Evolutionary conservation across 1,140 invertebrate species (phyloP).

Genomic region (Ceratosolen solmsi): DNA sequence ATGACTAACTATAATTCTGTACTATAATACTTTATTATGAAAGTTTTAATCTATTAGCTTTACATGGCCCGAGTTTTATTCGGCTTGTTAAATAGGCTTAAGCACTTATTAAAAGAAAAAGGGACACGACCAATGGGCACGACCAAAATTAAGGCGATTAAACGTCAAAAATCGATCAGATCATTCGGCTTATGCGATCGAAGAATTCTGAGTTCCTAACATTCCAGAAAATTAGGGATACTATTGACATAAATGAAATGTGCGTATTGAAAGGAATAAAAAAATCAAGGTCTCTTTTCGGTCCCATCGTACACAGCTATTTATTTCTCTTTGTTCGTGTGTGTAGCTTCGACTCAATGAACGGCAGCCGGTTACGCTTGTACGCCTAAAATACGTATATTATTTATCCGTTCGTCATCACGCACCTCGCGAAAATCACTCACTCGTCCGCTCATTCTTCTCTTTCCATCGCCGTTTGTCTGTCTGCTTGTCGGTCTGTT

Average conservation of each 20-base stretch:
- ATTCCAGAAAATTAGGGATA: not conserved
- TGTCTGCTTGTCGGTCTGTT: not conserved
- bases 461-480: not conserved
- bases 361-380: not conserved
- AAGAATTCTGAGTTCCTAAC: too few species aligned
- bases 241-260: not conserved
- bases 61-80: too few species aligned
- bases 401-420: conserved; percentile 6
- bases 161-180: too few species aligned
- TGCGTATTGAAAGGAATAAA: not conserved
- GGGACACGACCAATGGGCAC: too few species aligned
- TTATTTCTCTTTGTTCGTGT: not conserved
- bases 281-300: not conserved
- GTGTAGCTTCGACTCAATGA: conserved; percentile 11
- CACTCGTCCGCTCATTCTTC: not conserved
- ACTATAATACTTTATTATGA: too few species aligned
- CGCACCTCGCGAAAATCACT: conserved; percentile 22
- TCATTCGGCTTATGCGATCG: too few species aligned
- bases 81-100: too few species aligned
- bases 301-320: not conserved
- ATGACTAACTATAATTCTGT: too few species aligned
- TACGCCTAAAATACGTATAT: conserved; percentile 14
- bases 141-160: too few species aligned
- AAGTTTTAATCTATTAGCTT: too few species aligned
- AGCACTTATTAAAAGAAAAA: too few species aligned